phyloP scores from a whole-genome alignment of 2,113 vertebrate species.

The Pelusios castaneus region DNA sequence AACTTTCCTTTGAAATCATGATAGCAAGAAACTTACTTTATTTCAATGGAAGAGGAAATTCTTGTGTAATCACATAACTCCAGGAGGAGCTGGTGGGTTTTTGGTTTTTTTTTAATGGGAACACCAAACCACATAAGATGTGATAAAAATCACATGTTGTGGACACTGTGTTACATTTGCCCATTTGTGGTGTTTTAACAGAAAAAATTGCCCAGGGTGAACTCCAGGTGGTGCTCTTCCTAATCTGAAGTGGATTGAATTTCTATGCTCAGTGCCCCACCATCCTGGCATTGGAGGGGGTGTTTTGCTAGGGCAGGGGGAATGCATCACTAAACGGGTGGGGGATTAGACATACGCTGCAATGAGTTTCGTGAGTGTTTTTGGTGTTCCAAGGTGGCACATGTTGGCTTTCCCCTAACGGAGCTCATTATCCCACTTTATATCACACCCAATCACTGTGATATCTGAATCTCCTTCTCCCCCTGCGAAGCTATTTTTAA shows the following conservation, averaged over 20 bases:
- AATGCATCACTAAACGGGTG: neutral
- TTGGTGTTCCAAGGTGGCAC: neutral
- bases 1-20: neutral
- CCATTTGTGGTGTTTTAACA: neutral
- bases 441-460: rapidly evolving
- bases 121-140: neutral
- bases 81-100: neutral
- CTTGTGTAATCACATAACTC: neutral
- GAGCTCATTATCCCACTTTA: neutral
- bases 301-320: neutral
- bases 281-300: neutral
- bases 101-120: neutral
- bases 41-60: neutral
- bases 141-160: neutral
- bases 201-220: neutral
- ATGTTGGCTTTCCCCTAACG: neutral
- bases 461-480: neutral
- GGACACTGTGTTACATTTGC: neutral
- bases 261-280: neutral
- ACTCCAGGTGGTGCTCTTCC: neutral
- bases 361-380: neutral
- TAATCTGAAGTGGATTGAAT: neutral
- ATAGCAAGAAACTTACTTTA: neutral
- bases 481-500: neutral
- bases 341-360: neutral